Conservation (phyloP, 2,797 vertebrate species). For the Rhinella marina region DNA sequence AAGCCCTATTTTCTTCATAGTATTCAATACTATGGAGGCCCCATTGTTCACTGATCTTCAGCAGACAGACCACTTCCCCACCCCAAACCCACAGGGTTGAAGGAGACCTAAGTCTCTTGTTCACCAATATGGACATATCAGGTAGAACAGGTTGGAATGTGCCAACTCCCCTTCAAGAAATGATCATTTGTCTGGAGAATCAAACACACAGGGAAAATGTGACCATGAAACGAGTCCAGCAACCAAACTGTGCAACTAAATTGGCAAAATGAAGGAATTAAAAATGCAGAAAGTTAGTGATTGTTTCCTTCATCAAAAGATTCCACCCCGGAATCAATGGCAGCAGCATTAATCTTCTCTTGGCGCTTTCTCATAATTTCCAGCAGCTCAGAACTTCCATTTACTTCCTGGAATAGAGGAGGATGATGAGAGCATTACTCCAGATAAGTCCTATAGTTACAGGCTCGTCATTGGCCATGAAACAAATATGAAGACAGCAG, state of each 20-base stretch:
- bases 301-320: slow-evolving; percentile 92
- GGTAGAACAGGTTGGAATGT: not conserved
- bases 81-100: no score
- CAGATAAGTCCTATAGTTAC: not conserved
- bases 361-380: slow-evolving; percentile 95
- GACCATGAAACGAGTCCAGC: not conserved
- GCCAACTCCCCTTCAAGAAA: not conserved
- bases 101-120: not conserved
- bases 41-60: not conserved
- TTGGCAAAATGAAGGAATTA: not conserved
- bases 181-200: not conserved
- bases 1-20: not conserved
- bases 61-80: no score
- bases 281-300: slow-evolving; percentile 76
- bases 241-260: not conserved
- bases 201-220: not conserved
- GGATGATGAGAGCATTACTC: not conserved
- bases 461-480: no score
- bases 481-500: no score
- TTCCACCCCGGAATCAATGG: slow-evolving; percentile 92
- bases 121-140: not conserved
- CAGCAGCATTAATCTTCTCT: slow-evolving; percentile 88
- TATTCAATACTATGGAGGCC: not conserved
- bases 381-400: slow-evolving; percentile 88
- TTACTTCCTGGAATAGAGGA: slow-evolving; percentile 73